These are phyloP conservation scores for Esox niger DNA, from an alignment of 2,113 vertebrate genomes.

Conservation along the genomic window DNA sequence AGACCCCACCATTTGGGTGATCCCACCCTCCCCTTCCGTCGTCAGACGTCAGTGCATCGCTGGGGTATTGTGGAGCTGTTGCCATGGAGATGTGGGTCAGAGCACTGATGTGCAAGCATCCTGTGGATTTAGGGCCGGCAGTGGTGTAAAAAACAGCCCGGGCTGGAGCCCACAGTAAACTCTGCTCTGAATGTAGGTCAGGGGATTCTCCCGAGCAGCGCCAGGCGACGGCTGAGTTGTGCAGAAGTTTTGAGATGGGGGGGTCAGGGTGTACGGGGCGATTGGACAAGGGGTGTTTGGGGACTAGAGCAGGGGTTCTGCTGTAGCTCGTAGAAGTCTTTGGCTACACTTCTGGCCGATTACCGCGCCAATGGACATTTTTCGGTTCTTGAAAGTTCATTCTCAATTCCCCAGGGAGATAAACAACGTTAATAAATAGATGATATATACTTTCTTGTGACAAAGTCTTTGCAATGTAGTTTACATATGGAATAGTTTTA, in stretches of 20 bases:
- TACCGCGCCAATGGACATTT: background rate
- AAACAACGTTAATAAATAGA: slow-evolving; percentile 3
- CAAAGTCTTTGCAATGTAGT: too few species aligned
- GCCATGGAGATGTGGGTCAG: slow-evolving; percentile 87
- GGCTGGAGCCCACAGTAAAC: slow-evolving; percentile 73
- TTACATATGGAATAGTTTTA: too few species aligned
- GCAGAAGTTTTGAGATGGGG: slow-evolving; percentile 29
- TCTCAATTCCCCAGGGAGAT: too few species aligned
- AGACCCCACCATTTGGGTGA: slow-evolving; percentile 20
- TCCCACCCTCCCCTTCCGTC: slow-evolving; percentile 19
- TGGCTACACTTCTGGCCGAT: background rate
- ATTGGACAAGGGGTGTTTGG: slow-evolving; percentile 4
- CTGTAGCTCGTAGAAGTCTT: slow-evolving; percentile 18
- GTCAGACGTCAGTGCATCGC: slow-evolving; percentile 28
- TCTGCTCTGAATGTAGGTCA: slow-evolving; percentile 84
- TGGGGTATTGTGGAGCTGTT: slow-evolving; percentile 64
- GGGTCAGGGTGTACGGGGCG: slow-evolving; percentile 21
- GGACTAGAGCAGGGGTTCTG: slow-evolving; percentile 13
- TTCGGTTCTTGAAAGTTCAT: background rate
- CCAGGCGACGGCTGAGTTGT: slow-evolving; percentile 57
- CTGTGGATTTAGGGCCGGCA: slow-evolving; percentile 69
- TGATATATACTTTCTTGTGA: background rate
- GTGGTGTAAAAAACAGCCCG: slow-evolving; percentile 49
- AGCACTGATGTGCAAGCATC: slow-evolving; percentile 71
- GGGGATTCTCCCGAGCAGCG: slow-evolving; percentile 76